A percentile compares a stretch with the other conserved stretches of the same genome.
Evolutionary conservation across 2,113 vertebrate genomes (phyloP).

Genomic region (Phalacrocorax brasilianus): DNA sequence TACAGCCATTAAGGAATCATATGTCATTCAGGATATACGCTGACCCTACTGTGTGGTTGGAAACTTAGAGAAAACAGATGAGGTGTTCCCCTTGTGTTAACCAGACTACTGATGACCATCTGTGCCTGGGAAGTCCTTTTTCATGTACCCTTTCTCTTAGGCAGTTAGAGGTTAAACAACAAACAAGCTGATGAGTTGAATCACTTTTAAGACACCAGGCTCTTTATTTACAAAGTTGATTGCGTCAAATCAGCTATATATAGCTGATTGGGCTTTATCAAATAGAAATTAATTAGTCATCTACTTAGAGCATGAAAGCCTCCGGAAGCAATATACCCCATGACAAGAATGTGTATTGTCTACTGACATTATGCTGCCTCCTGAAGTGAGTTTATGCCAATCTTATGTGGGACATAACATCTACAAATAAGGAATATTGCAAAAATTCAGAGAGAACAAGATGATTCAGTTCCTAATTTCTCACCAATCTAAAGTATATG

Average conservation of each 20-base stretch:
- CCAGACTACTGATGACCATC: background rate
- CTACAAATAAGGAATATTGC: background rate
- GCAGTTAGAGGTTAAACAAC: background rate
- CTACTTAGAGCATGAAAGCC: background rate
- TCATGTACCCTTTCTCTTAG: background rate
- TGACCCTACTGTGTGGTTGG: background rate
- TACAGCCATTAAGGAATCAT: background rate
- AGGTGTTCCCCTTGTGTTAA: background rate
- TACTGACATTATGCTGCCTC: background rate
- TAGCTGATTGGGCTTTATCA: background rate
- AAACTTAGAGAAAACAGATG: background rate
- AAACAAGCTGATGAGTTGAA: background rate
- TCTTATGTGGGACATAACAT: background rate
- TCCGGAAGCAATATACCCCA: background rate
- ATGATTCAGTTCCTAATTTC: background rate
- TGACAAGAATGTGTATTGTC: background rate
- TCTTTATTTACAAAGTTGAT: background rate
- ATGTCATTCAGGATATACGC: background rate
- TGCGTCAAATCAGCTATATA: background rate
- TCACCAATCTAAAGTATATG: background rate
- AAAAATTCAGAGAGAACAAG: background rate
- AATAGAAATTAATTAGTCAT: conserved; percentile 1
- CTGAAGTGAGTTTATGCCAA: background rate
- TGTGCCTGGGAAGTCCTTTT: background rate
- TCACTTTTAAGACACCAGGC: background rate